A percentile compares a stretch with the other conserved stretches of the same genome.
phyloP scores from a whole-genome alignment of 2,797 vertebrate species.

The Crypturellus tataupa region DNA sequence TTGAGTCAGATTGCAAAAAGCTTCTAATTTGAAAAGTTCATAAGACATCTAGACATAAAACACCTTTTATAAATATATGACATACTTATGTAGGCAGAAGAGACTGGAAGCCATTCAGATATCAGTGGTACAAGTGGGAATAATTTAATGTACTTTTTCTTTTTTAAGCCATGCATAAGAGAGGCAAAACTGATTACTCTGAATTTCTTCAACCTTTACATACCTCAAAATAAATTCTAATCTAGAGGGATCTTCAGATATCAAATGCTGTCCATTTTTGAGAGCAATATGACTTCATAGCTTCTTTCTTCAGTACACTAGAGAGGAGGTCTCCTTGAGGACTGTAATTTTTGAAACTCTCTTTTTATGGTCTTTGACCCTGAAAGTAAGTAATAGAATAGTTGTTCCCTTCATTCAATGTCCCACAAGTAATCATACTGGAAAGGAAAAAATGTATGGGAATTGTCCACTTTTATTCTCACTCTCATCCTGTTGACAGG shows the following conservation, averaged over 20 bases:
- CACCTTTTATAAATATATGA: background rate
- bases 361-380: background rate
- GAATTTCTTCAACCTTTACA: background rate
- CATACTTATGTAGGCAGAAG: background rate
- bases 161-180: background rate
- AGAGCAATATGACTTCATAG: background rate
- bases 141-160: background rate
- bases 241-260: background rate
- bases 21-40: background rate
- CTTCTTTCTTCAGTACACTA: background rate
- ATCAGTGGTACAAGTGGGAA: background rate
- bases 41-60: background rate
- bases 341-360: background rate
- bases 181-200: background rate
- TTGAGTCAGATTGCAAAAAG: background rate
- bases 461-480: background rate
- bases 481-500: background rate
- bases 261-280: background rate
- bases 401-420: background rate
- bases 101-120: background rate
- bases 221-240: background rate
- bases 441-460: fast-evolving
- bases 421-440: background rate
- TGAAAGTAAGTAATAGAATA: background rate
- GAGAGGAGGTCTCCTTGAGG: background rate